Percentiles rank a stretch among this genome's conserved stretches.
Conservation (phyloP, 2,113 vertebrate genomes). For the Microtus ochrogaster region DNA sequence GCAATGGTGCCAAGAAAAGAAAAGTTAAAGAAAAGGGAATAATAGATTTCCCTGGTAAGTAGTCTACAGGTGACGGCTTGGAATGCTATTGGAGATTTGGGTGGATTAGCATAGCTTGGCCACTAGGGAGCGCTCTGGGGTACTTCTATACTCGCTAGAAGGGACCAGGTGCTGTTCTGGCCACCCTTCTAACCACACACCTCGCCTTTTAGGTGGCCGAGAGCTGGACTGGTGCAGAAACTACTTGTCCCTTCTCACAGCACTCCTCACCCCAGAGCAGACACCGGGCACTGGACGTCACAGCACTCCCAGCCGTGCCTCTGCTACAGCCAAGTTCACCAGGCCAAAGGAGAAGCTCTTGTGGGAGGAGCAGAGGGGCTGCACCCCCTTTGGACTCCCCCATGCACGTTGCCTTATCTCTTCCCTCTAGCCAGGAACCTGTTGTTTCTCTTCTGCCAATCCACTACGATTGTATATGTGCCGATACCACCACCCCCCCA, state of each 20-base stretch:
- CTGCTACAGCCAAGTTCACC: constrained; percentile 52
- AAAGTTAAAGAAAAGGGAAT: constrained; percentile 88
- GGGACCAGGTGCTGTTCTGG: not conserved
- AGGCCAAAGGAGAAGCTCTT: constrained; percentile 82
- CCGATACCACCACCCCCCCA: constrained; percentile 42
- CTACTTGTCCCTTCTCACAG: constrained; percentile 53
- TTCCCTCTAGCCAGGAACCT: constrained; percentile 81
- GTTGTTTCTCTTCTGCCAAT: constrained; percentile 77
- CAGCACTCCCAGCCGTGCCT: constrained; percentile 36
- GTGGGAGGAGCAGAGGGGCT: constrained; percentile 75
- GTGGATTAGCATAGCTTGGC: not conserved
- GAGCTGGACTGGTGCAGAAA: constrained; percentile 72
- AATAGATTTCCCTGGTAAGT: constrained; percentile 80
- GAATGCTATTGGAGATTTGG: not conserved
- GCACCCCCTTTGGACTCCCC: constrained; percentile 73
- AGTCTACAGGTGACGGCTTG: not conserved
- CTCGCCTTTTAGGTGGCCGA: constrained; percentile 83
- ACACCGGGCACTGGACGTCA: constrained; percentile 32
- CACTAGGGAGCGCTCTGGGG: not conserved
- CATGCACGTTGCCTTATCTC: constrained; percentile 88
- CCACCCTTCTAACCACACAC: not conserved
- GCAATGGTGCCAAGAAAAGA: constrained; percentile 93
- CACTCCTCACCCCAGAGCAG: constrained; percentile 62
- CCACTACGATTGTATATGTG: constrained; percentile 84
- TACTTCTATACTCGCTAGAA: not conserved